Conservation (phyloP, 1,140 invertebrate species). For the Orius insidiosus region DNA sequence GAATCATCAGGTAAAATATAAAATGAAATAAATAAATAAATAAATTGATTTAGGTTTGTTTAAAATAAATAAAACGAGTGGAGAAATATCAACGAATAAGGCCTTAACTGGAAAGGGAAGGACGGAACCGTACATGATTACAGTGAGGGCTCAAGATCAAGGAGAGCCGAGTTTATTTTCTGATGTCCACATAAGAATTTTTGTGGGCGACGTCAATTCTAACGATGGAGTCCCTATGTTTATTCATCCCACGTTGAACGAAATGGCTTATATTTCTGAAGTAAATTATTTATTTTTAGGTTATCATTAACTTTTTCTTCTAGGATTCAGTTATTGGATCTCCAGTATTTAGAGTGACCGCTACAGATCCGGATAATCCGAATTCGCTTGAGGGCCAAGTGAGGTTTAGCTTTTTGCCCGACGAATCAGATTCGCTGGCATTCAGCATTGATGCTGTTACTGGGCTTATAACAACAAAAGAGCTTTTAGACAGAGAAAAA, state of each 20-base stretch:
- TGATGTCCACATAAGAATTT: constrained; percentile 44
- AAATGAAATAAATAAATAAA: not conserved
- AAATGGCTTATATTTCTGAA: constrained; percentile 52
- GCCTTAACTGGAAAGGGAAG: constrained; percentile 58
- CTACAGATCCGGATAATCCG: constrained; percentile 60
- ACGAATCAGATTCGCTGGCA: constrained; percentile 41
- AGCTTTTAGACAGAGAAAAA: constrained; percentile 48
- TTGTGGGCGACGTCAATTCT: constrained; percentile 62
- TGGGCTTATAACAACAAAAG: constrained; percentile 52
- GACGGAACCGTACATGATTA: constrained; percentile 50
- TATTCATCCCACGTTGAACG: constrained; percentile 47
- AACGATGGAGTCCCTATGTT: constrained; percentile 70
- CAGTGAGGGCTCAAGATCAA: constrained; percentile 49
- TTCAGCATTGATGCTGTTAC: constrained; percentile 44
- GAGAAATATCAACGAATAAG: constrained; percentile 43
- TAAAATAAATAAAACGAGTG: constrained; percentile 44
- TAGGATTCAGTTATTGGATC: constrained; percentile 55
- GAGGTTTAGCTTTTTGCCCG: constrained; percentile 50
- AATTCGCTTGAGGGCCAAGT: constrained; percentile 54
- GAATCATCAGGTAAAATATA: constrained; percentile 39
- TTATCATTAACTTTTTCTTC: constrained; percentile 18
- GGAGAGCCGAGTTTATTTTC: constrained; percentile 42
- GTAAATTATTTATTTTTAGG: constrained; percentile 23
- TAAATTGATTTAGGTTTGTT: constrained; percentile 35
- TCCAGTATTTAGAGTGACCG: constrained; percentile 56